phyloP scores from a whole-genome alignment of 2,113 vertebrate species.

The Tachysurus vachellii region DNA sequence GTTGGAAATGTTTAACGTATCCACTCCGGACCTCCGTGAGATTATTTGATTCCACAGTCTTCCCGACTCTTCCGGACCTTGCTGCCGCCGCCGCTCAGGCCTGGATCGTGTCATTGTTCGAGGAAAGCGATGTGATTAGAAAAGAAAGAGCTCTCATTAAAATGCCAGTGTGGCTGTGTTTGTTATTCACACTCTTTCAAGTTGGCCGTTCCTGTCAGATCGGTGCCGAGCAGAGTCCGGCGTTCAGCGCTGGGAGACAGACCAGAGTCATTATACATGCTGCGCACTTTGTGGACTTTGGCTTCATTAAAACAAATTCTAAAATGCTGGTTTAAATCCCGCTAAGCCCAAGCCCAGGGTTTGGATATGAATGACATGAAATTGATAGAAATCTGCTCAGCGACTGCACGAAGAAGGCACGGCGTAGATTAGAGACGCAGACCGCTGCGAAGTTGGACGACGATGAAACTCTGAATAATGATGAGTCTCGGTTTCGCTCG shows the following conservation, averaged over 20 bases:
- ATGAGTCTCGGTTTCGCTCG: not conserved
- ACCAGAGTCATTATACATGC: conserved; percentile 34
- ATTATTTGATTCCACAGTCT: conserved; percentile 4
- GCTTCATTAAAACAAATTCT: conserved; percentile 26
- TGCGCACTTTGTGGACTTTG: not conserved
- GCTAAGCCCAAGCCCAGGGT: not conserved
- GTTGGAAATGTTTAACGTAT: not conserved
- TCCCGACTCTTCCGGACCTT: conserved; percentile 4
- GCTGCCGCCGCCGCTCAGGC: not conserved
- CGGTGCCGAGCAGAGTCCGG: conserved; percentile 14
- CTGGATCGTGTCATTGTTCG: conserved; percentile 19
- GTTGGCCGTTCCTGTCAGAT: conserved; percentile 28
- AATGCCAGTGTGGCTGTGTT: conserved; percentile 38
- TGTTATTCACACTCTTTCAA: conserved; percentile 38
- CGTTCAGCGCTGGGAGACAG: conserved; percentile 19
- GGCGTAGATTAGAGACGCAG: not conserved
- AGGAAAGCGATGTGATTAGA: conserved; percentile 40
- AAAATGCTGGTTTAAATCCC: not conserved
- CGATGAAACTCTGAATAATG: not conserved
- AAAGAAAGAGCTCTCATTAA: conserved; percentile 38
- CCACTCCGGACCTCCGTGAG: too few relatives aligned
- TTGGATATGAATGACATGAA: not conserved
- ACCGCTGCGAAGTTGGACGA: not conserved
- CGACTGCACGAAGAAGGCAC: not conserved
- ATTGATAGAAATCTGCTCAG: not conserved